These are phyloP conservation scores for Koerneria pararmatus DNA, from an alignment of 2,888 invertebrate genomes.

Conservation along the genomic window DNA sequence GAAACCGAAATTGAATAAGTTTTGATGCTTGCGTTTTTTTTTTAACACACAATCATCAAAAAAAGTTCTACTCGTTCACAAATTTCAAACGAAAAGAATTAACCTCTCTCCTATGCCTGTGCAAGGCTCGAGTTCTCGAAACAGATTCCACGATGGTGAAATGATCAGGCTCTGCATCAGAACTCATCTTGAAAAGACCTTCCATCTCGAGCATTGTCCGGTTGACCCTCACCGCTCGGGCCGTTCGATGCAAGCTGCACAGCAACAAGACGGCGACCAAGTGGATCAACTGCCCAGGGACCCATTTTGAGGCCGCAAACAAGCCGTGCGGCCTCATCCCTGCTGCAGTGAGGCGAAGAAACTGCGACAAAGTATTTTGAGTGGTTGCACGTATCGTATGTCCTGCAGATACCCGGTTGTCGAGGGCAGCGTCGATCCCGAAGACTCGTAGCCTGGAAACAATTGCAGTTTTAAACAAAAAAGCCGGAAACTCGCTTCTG, in stretches of 20 bases:
- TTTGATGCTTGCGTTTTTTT: neutral
- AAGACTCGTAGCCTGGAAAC: no score
- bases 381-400: no score
- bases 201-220: slow-evolving; percentile 21
- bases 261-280: no score
- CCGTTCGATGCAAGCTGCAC: no score
- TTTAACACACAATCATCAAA: neutral
- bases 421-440: no score
- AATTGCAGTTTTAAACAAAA: no score
- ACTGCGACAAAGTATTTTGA: no score
- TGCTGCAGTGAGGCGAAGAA: neutral
- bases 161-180: slow-evolving; percentile 38
- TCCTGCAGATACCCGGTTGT: no score
- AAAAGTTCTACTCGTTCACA: neutral
- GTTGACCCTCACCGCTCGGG: slow-evolving; percentile 3
- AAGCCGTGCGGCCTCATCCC: neutral
- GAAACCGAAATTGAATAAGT: no score
- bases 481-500: no score
- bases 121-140: slow-evolving; percentile 34
- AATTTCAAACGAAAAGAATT: no score
- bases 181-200: slow-evolving; percentile 38
- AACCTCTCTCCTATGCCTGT: slow-evolving; percentile 14
- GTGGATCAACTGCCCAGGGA: neutral
- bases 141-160: slow-evolving; percentile 42
- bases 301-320: neutral